Evolutionary conservation across 2,888 invertebrate genomes (phyloP).

Genomic region (Lottia scabra): DNA sequence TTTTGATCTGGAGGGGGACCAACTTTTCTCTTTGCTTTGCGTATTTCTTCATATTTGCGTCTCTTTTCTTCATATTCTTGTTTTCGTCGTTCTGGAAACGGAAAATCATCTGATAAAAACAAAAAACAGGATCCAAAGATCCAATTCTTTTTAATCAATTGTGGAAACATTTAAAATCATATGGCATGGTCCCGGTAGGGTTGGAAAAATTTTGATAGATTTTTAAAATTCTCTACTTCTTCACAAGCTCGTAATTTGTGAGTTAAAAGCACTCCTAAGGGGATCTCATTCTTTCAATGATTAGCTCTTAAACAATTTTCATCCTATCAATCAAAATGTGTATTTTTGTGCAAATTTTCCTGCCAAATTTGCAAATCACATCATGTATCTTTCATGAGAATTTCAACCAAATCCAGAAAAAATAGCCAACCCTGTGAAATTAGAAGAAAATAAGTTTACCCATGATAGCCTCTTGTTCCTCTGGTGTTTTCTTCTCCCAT

Average conservation of each 20-base stretch:
- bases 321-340: no score
- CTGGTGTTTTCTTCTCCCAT: slow-evolving; percentile 50
- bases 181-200: background rate
- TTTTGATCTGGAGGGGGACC: slow-evolving; percentile 15
- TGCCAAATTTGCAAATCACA: no score
- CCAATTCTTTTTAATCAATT: background rate
- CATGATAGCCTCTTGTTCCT: slow-evolving; percentile 51
- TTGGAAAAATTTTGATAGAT: background rate
- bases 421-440: no score
- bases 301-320: background rate
- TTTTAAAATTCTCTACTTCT: no score
- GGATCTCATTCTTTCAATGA: no score
- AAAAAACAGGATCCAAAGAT: background rate
- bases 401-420: no score
- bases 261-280: no score
- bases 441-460: slow-evolving; percentile 31
- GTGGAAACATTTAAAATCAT: background rate
- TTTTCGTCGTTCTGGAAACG: slow-evolving; percentile 49
- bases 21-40: slow-evolving; percentile 46
- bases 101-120: background rate
- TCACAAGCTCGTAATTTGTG: no score
- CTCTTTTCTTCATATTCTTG: slow-evolving; percentile 57
- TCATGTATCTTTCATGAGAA: no score
- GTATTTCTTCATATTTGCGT: slow-evolving; percentile 54
- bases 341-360: no score